Conservation (phyloP, 2,888 invertebrate genomes). For the Dexiosoma caninum region DNA sequence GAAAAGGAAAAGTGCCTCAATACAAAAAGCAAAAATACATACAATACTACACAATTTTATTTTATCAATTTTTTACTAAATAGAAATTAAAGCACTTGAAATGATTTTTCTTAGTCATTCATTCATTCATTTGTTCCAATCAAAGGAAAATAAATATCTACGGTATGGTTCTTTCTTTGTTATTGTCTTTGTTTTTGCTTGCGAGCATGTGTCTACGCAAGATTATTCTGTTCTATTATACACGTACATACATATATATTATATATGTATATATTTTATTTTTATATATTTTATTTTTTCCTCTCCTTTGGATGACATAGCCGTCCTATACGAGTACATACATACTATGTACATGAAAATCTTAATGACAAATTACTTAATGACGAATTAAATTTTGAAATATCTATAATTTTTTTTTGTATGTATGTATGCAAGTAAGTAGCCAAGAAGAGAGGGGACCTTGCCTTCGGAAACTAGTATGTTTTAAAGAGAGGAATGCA, state of each 20-base stretch:
- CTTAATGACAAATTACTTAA: too few species aligned
- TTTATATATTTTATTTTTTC: background rate
- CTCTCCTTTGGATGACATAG: too few species aligned
- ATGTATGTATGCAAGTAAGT: too few species aligned
- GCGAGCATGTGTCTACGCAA: background rate
- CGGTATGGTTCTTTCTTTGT: background rate
- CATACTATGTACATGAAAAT: too few species aligned
- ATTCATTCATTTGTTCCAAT: background rate
- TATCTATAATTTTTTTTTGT: too few species aligned
- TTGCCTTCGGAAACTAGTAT: too few species aligned
- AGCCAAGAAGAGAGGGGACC: too few species aligned
- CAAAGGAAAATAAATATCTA: background rate
- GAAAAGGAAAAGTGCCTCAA: conserved; percentile 47
- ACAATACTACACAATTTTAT: too few species aligned
- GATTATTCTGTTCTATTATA: background rate
- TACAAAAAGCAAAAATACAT: background rate
- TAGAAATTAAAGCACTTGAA: background rate
- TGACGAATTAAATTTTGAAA: too few species aligned
- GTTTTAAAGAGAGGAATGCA: too few species aligned
- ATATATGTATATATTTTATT: too few species aligned
- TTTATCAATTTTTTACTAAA: too few species aligned
- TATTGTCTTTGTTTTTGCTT: background rate
- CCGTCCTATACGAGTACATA: background rate
- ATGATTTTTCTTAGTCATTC: conserved; percentile 7
- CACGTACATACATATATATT: background rate